phyloP scores from a whole-genome alignment of 2,888 invertebrate species.

The Dioctria rufipes region DNA sequence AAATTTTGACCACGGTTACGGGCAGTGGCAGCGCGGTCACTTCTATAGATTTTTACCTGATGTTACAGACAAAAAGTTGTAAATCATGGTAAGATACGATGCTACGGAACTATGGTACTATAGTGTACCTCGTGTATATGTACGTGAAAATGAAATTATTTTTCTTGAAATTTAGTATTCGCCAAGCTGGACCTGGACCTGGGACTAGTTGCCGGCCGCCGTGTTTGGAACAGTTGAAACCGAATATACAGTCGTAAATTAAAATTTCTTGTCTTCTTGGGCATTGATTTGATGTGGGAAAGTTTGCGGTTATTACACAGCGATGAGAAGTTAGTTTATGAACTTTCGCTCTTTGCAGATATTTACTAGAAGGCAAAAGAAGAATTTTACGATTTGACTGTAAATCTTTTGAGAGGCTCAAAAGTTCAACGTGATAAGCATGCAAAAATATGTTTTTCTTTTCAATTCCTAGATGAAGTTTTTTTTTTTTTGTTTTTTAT shows the following conservation, averaged over 20 bases:
- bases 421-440: not conserved
- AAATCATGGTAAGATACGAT: conserved; percentile 18
- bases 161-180: conserved; percentile 39
- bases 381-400: conserved; percentile 32
- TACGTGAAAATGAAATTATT: conserved; percentile 40
- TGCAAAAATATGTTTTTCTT: not conserved
- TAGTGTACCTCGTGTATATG: not conserved
- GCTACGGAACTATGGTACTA: not conserved
- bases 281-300: conserved; percentile 48
- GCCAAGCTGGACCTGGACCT: not conserved
- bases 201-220: not conserved
- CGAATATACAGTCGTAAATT: conserved; percentile 45
- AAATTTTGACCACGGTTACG: conserved; percentile 19
- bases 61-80: conserved; percentile 30
- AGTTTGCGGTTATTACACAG: conserved; percentile 42
- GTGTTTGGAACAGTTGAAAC: conserved; percentile 26
- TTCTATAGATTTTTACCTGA: conserved; percentile 11
- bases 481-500: not conserved
- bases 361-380: conserved; percentile 5
- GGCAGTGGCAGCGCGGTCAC: not conserved
- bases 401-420: conserved; percentile 20
- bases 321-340: conserved; percentile 46
- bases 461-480: not conserved
- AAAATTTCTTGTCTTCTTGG: conserved; percentile 14
- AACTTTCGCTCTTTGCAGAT: conserved; percentile 37